Evolutionary conservation across 35 echinoderm and acorn worm species (phyloP).

Genomic region (Lytechinus variegatus): DNA sequence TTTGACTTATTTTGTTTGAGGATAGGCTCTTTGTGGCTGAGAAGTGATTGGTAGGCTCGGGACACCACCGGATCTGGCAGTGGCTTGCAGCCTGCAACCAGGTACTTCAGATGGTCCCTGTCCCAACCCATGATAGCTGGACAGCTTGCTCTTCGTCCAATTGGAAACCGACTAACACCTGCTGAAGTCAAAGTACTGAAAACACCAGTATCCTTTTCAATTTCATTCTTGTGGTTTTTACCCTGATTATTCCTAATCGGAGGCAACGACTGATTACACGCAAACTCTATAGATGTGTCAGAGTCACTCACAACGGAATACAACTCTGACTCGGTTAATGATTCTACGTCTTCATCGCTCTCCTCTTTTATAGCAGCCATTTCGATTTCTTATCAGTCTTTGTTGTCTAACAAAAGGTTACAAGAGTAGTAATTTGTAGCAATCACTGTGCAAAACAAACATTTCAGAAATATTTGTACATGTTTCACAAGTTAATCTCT

Average conservation of each 20-base stretch:
- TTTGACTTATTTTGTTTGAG: not conserved
- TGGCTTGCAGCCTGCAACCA: slow-evolving; percentile 20
- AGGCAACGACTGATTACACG: not conserved
- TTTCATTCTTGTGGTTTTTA: not conserved
- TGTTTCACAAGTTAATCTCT: not conserved
- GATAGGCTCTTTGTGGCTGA: not conserved
- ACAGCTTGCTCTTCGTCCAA: slow-evolving; percentile 25
- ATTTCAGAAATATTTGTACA: not conserved
- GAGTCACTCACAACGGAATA: not conserved
- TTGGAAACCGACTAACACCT: not conserved
- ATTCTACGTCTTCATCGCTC: not conserved
- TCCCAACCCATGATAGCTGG: slow-evolving; percentile 28
- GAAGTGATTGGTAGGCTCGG: not conserved
- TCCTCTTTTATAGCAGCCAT: slow-evolving; percentile 3
- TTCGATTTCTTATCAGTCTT: not conserved
- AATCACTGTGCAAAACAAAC: not conserved
- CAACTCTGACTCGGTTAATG: not conserved
- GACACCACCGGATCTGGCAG: slow-evolving; percentile 21
- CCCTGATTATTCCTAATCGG: not conserved
- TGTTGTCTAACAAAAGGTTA: not conserved
- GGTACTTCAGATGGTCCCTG: slow-evolving; percentile 28
- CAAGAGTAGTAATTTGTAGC: not conserved
- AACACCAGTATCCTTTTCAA: not conserved
- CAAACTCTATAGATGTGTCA: not conserved
- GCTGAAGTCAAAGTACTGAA: not conserved